Conservation (phyloP, 2,888 invertebrate genomes). For the Chironomus tentans region DNA sequence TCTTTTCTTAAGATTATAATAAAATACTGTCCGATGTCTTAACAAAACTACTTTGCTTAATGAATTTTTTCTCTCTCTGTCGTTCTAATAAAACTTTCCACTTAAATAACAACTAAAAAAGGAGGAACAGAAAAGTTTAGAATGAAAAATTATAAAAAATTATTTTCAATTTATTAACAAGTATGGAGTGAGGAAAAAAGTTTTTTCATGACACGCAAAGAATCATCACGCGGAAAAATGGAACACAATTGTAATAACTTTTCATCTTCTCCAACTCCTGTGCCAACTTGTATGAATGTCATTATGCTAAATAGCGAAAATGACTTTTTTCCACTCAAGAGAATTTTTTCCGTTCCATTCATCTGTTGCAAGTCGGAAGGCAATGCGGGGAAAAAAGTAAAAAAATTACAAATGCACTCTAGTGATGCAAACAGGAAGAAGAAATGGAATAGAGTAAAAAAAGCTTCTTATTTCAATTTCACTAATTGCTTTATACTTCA, state of each 20-base stretch:
- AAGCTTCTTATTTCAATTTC: constrained; percentile 19
- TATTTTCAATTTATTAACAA: background rate
- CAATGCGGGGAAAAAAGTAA: background rate
- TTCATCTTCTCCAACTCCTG: background rate
- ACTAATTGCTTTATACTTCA: constrained; percentile 24
- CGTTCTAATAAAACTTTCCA: background rate
- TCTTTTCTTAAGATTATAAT: too few species aligned
- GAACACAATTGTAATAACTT: background rate
- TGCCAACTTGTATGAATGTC: constrained; percentile 22
- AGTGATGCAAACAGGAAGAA: background rate
- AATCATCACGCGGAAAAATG: background rate
- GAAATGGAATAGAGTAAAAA: background rate
- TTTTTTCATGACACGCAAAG: background rate
- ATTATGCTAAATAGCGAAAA: constrained; percentile 9
- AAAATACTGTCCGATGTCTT: background rate
- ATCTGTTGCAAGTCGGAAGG: constrained; percentile 9
- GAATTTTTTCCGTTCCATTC: background rate
- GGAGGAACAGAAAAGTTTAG: too few species aligned
- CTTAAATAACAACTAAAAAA: background rate
- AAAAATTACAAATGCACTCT: background rate
- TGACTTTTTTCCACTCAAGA: constrained; percentile 3
- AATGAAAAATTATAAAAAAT: background rate
- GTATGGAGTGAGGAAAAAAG: background rate
- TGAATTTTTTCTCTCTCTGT: background rate
- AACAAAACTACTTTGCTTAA: background rate